Conservation (phyloP, 2,113 vertebrate genomes). For the Crotalus viridis region DNA sequence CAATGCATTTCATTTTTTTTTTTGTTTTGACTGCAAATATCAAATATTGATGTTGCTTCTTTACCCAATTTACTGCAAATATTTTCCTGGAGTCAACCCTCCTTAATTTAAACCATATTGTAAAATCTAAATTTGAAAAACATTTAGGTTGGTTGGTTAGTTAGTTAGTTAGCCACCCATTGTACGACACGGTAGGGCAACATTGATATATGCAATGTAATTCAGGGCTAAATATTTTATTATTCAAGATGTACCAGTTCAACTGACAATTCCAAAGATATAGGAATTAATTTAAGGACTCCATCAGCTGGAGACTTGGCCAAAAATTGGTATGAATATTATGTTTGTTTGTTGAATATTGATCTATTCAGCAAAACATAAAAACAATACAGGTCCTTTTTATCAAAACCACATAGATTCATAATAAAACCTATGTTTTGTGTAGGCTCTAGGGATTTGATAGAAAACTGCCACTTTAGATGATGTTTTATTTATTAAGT, state of each 20-base stretch:
- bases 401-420: not conserved
- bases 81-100: not conserved
- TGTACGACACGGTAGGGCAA: not conserved
- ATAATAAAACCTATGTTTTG: not conserved
- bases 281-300: not conserved
- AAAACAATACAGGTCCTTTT: not conserved
- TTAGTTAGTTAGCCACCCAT: not conserved
- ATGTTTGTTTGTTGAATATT: not conserved
- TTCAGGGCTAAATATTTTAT: not conserved
- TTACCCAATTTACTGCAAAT: not conserved
- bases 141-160: not conserved
- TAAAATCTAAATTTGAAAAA: not conserved
- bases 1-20: constrained; percentile 49
- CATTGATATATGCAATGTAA: not conserved
- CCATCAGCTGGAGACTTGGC: not conserved
- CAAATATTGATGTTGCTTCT: not conserved
- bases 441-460: not conserved
- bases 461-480: not conserved
- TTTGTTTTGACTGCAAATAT: constrained; percentile 27
- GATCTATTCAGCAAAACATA: not conserved
- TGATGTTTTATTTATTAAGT: not conserved
- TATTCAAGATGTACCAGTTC: not conserved
- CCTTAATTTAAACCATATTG: not conserved
- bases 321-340: not conserved
- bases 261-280: not conserved